Base-by-base conservation (phyloP, 2,888 invertebrate species). In the Stenchaetothrips biformis region DNA sequence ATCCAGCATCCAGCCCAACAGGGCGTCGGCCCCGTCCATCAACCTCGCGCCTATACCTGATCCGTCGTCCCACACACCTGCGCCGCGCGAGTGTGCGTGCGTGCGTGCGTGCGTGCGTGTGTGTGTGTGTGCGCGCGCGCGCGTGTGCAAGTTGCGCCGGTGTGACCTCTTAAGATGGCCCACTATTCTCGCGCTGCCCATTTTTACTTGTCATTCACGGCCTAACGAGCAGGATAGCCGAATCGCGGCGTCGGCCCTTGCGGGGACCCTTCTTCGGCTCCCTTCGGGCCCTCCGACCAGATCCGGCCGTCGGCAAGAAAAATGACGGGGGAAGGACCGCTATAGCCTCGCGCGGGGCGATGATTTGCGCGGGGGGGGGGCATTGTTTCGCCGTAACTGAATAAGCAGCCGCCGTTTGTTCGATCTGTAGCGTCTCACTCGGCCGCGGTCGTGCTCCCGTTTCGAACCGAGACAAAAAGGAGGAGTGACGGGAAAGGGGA, bases 1-100 rank as follows among this genome's bases (percentile, higher is more conserved):
- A 18, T 18, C 53, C 53, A 53, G 37, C 37, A 1, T 37, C 37
- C 37, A 37, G 37, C 2, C 2, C 67, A 21, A 21, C 25, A 11
- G 67, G 67, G 67, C 67, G 67, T 74, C 67, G 67, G 67, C 67
- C 67, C 67, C 18, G 67, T 74, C 67, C 67, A 74, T 74, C 67
- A 74, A 74, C 67, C 67, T 59, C 59, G 16, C 59, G 59, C 59
- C 59, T 74, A 74, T 25, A 25, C 21, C 67, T 74, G 67, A 74
- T 74, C 11, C 67, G 53, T 13, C 53, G 67, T n/a, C 67, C 67
- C 67, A 67, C 67, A 67, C 67, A 67, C 67, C 25, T 59, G 59
- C 59, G 59, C 2, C 18, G 13, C 59, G 37, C 37, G 2, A 37
- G 37, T 37, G 37, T 37, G 16, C 18, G 13, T 59, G 59, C 18